These are phyloP conservation scores for Cotesia congregata DNA, from an alignment of 2,888 invertebrate species.

Conservation along the genomic window DNA sequence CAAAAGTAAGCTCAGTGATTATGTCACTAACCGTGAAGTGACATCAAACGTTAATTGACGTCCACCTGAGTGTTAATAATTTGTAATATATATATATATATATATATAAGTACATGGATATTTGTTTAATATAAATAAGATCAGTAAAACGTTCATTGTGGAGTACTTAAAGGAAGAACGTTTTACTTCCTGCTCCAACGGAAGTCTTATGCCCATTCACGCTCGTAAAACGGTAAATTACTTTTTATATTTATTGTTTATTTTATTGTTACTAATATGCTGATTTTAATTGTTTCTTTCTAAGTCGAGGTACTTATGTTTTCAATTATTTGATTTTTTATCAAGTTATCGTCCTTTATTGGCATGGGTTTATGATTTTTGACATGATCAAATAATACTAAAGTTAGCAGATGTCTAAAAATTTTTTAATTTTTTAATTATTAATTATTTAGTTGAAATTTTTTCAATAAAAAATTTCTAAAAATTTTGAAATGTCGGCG, in stretches of 20 bases:
- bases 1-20: slow-evolving; percentile 51
- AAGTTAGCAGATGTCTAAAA: background rate
- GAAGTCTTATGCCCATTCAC: slow-evolving; percentile 69
- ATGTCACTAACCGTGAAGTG: slow-evolving; percentile 55
- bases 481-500: no score
- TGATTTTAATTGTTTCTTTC: no score
- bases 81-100: background rate
- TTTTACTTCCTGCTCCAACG: slow-evolving; percentile 50
- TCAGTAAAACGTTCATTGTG: slow-evolving; percentile 3
- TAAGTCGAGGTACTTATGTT: no score
- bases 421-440: no score
- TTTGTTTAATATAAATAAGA: background rate
- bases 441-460: no score
- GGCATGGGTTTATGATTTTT: no score
- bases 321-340: no score
- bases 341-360: no score
- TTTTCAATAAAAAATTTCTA: no score
- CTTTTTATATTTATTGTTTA: slow-evolving; percentile 29
- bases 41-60: slow-evolving; percentile 38
- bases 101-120: background rate
- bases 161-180: slow-evolving; percentile 31
- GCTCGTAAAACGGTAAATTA: slow-evolving; percentile 67
- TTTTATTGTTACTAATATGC: background rate
- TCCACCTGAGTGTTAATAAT: background rate
- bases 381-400: no score